Evolutionary conservation across 1,140 invertebrate species (phyloP).

Genomic region (Chrysomallon squamiferum): DNA sequence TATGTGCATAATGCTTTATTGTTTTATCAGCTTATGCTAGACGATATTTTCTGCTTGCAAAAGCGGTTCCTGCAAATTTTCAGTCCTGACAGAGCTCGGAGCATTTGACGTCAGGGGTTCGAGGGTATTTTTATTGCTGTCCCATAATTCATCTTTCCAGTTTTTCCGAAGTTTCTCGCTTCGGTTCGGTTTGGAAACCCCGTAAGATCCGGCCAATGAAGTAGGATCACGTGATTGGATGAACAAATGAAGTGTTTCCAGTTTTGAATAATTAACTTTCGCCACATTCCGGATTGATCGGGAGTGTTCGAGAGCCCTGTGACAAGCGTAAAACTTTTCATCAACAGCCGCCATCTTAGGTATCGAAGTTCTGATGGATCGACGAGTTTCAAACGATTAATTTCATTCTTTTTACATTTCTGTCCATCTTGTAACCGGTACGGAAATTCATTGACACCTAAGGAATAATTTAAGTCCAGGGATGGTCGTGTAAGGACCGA

Average conservation of each 20-base stretch:
- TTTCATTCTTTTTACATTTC: constrained; percentile 15
- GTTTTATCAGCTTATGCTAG: neutral
- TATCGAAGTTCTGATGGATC: constrained; percentile 68
- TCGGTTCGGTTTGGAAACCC: constrained; percentile 16
- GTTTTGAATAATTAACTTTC: constrained; percentile 53
- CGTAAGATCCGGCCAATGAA: constrained; percentile 6
- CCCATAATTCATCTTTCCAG: constrained; percentile 16
- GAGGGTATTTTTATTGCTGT: constrained; percentile 5
- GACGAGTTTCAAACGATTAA: constrained; percentile 29
- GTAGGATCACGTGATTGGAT: constrained; percentile 28
- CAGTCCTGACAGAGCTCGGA: neutral
- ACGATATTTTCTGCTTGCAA: neutral
- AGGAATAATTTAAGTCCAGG: constrained; percentile 7
- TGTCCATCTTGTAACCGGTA: constrained; percentile 16
- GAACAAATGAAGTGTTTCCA: constrained; percentile 41
- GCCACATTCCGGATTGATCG: constrained; percentile 64
- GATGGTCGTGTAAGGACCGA: constrained; percentile 11
- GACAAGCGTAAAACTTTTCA: constrained; percentile 91
- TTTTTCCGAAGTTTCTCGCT: constrained; percentile 15
- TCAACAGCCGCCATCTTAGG: constrained; percentile 91
- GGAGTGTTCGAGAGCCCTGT: constrained; percentile 73
- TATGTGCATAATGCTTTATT: neutral
- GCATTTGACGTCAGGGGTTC: constrained; percentile 1
- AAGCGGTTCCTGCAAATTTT: neutral
- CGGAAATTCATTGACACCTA: constrained; percentile 16